Conservation (phyloP, 2,888 invertebrate species). For the Drosophila seclusa region DNA sequence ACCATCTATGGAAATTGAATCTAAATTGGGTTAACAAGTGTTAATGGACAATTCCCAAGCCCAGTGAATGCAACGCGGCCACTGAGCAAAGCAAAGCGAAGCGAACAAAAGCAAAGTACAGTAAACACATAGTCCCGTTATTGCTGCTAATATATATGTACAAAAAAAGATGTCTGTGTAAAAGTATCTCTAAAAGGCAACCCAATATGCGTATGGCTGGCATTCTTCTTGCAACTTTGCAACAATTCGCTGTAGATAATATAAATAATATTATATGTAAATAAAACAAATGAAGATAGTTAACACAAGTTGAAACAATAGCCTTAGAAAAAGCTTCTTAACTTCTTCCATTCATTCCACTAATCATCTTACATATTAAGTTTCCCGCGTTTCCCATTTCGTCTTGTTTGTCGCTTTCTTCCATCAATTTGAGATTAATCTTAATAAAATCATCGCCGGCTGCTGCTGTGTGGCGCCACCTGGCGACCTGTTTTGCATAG, state of each 20-base stretch:
- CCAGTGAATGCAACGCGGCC: constrained; percentile 38
- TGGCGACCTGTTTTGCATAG: constrained; percentile 38
- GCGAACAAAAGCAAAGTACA: constrained; percentile 52
- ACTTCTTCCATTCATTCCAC: not conserved
- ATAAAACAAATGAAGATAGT: not conserved
- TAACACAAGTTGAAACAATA: not conserved
- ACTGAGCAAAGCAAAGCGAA: constrained; percentile 7
- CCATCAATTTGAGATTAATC: constrained; percentile 44
- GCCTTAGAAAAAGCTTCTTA: not conserved
- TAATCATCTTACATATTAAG: not conserved
- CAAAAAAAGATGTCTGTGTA: not conserved
- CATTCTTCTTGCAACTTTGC: not conserved
- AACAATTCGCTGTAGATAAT: not conserved
- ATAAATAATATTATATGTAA: not conserved
- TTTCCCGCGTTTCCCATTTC: not conserved
- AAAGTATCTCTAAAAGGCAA: not conserved
- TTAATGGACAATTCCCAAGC: constrained; percentile 78
- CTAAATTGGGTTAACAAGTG: constrained; percentile 81
- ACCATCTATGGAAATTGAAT: constrained; percentile 77
- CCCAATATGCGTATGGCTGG: not conserved
- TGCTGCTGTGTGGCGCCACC: constrained; percentile 38
- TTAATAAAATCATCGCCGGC: constrained; percentile 56
- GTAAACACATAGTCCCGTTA: constrained; percentile 50
- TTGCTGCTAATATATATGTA: constrained; percentile 9
- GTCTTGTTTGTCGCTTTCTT: constrained; percentile 23